Base-by-base conservation (phyloP, 2,888 invertebrate genomes). In the Laothoe populi region DNA sequence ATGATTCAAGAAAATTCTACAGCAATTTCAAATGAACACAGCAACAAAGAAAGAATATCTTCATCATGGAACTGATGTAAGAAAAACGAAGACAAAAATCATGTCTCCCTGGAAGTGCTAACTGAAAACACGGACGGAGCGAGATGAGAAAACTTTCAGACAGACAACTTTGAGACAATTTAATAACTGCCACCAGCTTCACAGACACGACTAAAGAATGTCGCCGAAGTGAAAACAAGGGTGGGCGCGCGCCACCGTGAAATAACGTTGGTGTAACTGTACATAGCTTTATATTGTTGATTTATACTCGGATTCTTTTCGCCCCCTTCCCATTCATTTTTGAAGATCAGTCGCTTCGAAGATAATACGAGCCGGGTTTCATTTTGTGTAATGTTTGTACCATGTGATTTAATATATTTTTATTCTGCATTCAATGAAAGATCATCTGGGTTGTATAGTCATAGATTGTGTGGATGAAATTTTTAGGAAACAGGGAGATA, bases 71-170 rank as follows among this genome's bases (percentile, higher is more conserved):
- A 31, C 53, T 16, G 19, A 11, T 4, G 8, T 13, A 13, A 26
- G 26, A 35, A 53, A 46, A 46, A 46, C 13, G 11, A 35, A 4
- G 35, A 11, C 53, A 53, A 35, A 49, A 53, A 53, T 72, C 69
- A 70, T 72, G 70, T 70, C 64, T 64, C 66, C 64, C 72, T 70
- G 63, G 69, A 53, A 64, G 66, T 63, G 59, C 64, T 65, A 48
- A 62, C 58, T 58, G 48, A 62, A 74, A 72, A 74, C 68, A 69
- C 64, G 60, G 62, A 61, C 62, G 71, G 75, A 68, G 64, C 74
- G 79, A 82, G 83, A 88, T 87, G 90, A 85, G 88, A 87, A 90
- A 90, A 90, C 80, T 90, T 89, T 73, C 69, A 73, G 45, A n/a
- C n/a, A n/a, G n/a, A n/a, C n/a, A n/a, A n/a, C n/a, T n/a, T n/a